Base-by-base conservation (phyloP, 1,140 invertebrate genomes). In the Drosophila sucinea region DNA sequence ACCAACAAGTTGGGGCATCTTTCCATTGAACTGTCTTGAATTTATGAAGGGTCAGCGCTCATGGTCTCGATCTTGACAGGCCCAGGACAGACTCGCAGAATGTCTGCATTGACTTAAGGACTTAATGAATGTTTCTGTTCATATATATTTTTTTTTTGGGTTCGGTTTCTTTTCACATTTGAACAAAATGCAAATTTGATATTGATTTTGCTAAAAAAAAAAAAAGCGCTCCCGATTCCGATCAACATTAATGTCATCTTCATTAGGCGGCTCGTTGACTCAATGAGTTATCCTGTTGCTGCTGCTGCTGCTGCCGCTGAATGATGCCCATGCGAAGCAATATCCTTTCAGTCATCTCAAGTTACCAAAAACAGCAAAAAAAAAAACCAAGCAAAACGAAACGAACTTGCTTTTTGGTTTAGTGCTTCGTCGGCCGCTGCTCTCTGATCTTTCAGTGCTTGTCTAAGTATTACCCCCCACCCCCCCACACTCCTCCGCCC, bases 11-110 rank as follows among this genome's bases (percentile, higher is more conserved):
- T 75, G 60, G 73, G 38, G 25, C 60, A 67, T 70, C 79, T 82
- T 85, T 85, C 83, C 82, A 76, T 47, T 76, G 82, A 86, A 86
- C 69, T 79, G 77, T 79, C 77, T 73, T 75, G 75, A 86, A 86
- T 86, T 86, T 87, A 86, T 86, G 83, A 57, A 67, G 83, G 69
- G 47, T 70, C 55, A 58, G 69, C 62, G 82, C 83, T 82, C 82
- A 86, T 74, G 30, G 33, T 74, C 41, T 68, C 77, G 82, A 64
- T 76, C 83, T 83, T 87, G 79, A 79, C 82, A 35, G 55, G n/a
- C n/a, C 7, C 55, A n/a, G 10, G 29, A 32, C 2, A 51, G 55
- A 4, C 72, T 60, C 63, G 10, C 32, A 29, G 3, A 33, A 51
- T 25, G 30, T 62, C 10, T 30, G 44, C 1, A 38, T 47, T 27